Conservation (phyloP, 30 jellyfish, hydroid and myxozoan species). For the Sanderia malayensis region DNA sequence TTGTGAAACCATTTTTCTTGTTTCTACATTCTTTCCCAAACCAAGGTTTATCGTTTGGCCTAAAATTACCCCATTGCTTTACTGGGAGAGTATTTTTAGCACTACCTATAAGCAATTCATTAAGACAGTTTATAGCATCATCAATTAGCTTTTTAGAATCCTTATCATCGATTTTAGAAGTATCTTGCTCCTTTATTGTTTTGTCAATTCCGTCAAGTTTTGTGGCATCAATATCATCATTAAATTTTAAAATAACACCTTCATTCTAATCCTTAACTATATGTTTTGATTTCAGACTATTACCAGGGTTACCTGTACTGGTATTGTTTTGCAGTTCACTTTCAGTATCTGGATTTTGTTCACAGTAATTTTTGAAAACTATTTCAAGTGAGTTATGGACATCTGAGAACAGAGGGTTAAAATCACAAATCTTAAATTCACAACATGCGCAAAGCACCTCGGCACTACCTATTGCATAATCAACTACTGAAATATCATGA, state of each 20-base stretch:
- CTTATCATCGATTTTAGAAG: background rate
- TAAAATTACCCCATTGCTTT: background rate
- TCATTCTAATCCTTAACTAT: conserved; percentile 6
- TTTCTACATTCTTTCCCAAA: background rate
- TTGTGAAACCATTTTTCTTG: background rate
- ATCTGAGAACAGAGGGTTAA: conserved; percentile 19
- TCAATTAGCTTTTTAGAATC: background rate
- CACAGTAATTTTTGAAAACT: background rate
- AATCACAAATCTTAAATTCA: background rate
- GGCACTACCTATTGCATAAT: conserved; percentile 27
- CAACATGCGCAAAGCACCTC: conserved; percentile 26
- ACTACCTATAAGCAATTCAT: background rate
- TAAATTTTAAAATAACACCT: conserved; percentile 12
- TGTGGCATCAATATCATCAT: background rate
- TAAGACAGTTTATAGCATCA: background rate
- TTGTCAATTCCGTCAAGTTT: background rate
- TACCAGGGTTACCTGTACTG: background rate
- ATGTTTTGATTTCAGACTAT: background rate
- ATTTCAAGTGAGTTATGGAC: conserved; percentile 7
- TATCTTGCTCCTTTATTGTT: background rate
- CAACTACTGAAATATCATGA: conserved; percentile 19
- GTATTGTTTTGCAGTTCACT: background rate
- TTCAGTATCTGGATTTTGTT: background rate
- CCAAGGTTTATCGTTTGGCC: background rate
- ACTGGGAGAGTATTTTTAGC: background rate